phyloP scores from a whole-genome alignment of 2,113 vertebrate species.

The Syrrhaptes paradoxus region DNA sequence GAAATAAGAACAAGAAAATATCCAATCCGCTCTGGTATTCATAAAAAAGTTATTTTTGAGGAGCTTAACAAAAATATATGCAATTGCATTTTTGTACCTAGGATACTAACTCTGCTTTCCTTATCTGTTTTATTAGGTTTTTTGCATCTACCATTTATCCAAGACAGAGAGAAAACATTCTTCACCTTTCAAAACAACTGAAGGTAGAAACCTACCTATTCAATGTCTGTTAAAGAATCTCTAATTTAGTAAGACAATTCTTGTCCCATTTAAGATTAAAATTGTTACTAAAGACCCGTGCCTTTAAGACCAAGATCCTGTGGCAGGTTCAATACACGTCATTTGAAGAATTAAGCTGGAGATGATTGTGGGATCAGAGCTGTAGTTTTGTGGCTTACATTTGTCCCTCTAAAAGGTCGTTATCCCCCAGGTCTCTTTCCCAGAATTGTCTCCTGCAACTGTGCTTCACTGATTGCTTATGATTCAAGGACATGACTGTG shows the following conservation, averaged over 20 bases:
- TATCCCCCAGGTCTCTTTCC: not conserved
- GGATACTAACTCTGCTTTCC: not conserved
- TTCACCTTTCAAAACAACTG: not conserved
- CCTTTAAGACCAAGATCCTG: not conserved
- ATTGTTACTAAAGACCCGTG: not conserved
- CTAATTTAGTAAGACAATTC: not conserved
- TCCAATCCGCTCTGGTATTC: not conserved
- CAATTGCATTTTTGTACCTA: not conserved
- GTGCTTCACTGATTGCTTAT: not conserved
- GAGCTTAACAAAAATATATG: not conserved
- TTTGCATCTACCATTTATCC: not conserved
- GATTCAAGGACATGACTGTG: slow-evolving; percentile 29
- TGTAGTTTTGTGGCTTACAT: not conserved
- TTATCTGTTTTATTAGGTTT: not conserved
- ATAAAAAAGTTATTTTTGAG: not conserved
- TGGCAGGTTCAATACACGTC: not conserved
- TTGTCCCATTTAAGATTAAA: not conserved
- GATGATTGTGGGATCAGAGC: not conserved
- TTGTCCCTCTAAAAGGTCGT: slow-evolving; percentile 29
- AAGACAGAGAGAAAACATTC: not conserved
- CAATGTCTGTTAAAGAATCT: not conserved
- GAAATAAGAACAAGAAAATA: not conserved
- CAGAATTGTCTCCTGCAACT: not conserved
- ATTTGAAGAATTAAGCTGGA: not conserved
- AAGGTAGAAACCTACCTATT: not conserved